Percentiles rank a stretch among this genome's conserved stretches.
phyloP scores from a whole-genome alignment of 2,888 invertebrate species.

The Lepidonotus clava region DNA sequence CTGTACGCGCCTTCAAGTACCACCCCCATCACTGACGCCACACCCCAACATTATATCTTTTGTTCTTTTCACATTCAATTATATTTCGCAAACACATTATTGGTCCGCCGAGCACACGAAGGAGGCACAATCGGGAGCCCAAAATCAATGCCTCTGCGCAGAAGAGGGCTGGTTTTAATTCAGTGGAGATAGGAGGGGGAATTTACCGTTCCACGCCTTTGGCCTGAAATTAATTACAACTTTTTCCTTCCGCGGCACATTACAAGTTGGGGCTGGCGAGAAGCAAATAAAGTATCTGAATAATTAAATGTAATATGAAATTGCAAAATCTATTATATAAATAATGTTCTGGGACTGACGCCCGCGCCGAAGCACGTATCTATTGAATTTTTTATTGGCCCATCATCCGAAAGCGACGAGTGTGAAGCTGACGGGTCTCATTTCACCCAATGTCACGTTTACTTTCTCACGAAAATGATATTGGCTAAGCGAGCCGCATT shows the following conservation, averaged over 20 bases:
- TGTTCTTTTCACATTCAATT: slow-evolving; percentile 54
- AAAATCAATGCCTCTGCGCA: background rate
- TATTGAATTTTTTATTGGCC: slow-evolving; percentile 48
- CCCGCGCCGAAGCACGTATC: slow-evolving; percentile 1
- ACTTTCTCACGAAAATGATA: background rate
- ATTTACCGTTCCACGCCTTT: background rate
- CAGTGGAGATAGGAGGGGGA: background rate
- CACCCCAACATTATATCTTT: background rate
- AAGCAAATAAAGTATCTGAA: slow-evolving; percentile 28
- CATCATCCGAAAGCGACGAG: background rate
- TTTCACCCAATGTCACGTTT: background rate
- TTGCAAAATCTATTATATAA: slow-evolving; percentile 45
- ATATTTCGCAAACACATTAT: slow-evolving; percentile 49
- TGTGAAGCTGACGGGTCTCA: background rate
- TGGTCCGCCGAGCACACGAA: background rate
- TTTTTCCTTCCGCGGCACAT: background rate
- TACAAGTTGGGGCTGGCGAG: background rate
- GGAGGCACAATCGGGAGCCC: background rate
- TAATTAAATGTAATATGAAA: slow-evolving; percentile 51
- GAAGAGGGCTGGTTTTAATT: background rate
- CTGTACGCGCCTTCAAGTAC: no score
- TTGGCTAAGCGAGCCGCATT: slow-evolving; percentile 37
- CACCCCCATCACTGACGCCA: no score
- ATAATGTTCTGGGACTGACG: background rate
- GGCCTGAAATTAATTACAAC: slow-evolving; percentile 45